Percentiles rank a stretch among this genome's conserved stretches.
Evolutionary conservation across 2,113 vertebrate species (phyloP).

Genomic region (Ovis canadensis): DNA sequence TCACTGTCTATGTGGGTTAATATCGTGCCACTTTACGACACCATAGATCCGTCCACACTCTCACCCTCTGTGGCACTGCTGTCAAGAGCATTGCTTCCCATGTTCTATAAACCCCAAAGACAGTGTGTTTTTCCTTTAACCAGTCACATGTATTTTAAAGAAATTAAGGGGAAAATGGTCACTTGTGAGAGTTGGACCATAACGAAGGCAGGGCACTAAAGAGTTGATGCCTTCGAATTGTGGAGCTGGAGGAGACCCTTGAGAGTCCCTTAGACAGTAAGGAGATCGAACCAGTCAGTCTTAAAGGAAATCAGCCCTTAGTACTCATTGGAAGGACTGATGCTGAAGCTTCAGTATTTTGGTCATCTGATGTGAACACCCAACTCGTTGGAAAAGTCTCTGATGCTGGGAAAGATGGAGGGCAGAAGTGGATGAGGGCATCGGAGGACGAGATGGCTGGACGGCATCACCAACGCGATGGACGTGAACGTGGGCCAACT

Average conservation of each 20-base stretch:
- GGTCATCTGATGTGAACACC: neutral
- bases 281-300: neutral
- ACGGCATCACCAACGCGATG: neutral
- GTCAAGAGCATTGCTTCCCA: rapidly evolving
- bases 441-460: neutral
- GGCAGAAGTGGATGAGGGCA: neutral
- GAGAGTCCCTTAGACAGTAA: neutral
- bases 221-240: neutral
- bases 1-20: rapidly evolving
- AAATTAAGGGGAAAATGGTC: rapidly evolving
- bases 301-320: neutral
- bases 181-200: neutral
- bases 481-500: neutral
- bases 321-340: neutral
- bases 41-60: rapidly evolving
- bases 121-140: rapidly evolving
- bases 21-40: rapidly evolving
- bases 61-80: rapidly evolving
- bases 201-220: neutral
- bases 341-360: neutral
- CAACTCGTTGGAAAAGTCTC: neutral
- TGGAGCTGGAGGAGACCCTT: neutral
- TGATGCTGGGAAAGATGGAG: neutral
- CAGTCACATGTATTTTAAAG: neutral
- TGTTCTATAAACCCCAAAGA: too few species aligned